These are phyloP conservation scores for Anas flavirostris DNA, from an alignment of 2,797 vertebrate genomes.

Conservation along the genomic window DNA sequence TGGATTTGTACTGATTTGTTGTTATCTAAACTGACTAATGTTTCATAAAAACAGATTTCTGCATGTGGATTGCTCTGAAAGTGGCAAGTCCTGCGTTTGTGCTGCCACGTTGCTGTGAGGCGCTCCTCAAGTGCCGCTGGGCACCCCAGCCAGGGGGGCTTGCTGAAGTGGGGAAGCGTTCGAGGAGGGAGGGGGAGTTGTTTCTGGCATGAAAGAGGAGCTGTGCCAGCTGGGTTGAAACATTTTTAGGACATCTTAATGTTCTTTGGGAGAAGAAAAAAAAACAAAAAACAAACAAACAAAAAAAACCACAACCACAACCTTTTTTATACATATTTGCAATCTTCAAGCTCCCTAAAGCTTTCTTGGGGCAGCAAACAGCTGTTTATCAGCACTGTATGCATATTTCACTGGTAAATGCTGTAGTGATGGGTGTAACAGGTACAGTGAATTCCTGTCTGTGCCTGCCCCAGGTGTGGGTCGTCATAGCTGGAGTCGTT, in stretches of 20 bases:
- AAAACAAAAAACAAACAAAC: background rate
- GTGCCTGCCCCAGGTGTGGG: background rate
- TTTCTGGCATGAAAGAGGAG: background rate
- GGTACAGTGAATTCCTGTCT: background rate
- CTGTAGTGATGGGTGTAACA: background rate
- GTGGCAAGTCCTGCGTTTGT: background rate
- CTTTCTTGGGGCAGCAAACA: background rate
- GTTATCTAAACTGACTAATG: slow-evolving; percentile 44
- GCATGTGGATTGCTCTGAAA: background rate
- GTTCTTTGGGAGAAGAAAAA: background rate
- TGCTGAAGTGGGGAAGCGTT: accelerated
- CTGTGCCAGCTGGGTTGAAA: background rate
- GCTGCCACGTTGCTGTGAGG: accelerated
- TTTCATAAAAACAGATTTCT: slow-evolving; percentile 44
- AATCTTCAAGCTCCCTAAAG: background rate
- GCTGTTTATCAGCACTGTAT: background rate
- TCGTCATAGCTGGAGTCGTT: background rate
- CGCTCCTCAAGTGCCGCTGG: accelerated
- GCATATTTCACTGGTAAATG: background rate
- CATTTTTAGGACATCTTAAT: background rate
- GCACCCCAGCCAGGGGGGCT: background rate
- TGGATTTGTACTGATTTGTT: slow-evolving; percentile 37
- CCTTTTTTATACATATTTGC: background rate
- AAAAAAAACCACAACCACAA: accelerated
- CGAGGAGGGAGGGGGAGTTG: background rate